Conservation (phyloP, 2,113 vertebrate species). For the Chinchilla lanigera region DNA sequence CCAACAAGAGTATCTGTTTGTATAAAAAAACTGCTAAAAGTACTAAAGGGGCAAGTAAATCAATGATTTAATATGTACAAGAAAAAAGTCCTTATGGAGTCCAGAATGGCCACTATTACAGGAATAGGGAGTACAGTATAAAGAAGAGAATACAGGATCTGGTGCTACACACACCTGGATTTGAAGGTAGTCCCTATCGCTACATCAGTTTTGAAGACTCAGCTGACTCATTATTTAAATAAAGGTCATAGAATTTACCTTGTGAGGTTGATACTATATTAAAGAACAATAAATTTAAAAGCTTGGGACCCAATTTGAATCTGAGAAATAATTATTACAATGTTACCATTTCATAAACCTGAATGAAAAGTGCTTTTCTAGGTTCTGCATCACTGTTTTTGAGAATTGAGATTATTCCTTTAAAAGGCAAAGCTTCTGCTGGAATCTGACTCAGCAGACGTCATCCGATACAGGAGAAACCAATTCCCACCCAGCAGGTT, state of each 20-base stretch:
- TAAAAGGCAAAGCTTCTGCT: not conserved
- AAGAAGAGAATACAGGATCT: not conserved
- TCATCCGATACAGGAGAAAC: constrained; percentile 52
- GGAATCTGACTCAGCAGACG: constrained; percentile 56
- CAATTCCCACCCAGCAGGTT: constrained; percentile 66
- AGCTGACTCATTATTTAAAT: not conserved
- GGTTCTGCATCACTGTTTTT: not conserved
- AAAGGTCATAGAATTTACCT: not conserved
- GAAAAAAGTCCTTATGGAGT: not conserved
- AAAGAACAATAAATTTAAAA: not conserved
- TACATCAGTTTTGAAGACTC: not conserved
- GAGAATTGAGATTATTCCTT: not conserved
- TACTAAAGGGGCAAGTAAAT: not conserved
- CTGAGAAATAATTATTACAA: not conserved
- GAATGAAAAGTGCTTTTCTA: not conserved
- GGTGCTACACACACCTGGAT: not conserved
- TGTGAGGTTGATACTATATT: not conserved
- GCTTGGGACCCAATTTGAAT: not conserved
- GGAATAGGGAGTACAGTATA: rapidly evolving
- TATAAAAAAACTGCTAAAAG: not conserved
- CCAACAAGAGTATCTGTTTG: not conserved
- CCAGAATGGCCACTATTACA: not conserved
- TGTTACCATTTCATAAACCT: not conserved
- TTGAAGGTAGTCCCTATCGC: not conserved
- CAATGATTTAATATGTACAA: not conserved